phyloP scores from a whole-genome alignment of 2,797 vertebrate species.

The Tympanoctomys barrerae region DNA sequence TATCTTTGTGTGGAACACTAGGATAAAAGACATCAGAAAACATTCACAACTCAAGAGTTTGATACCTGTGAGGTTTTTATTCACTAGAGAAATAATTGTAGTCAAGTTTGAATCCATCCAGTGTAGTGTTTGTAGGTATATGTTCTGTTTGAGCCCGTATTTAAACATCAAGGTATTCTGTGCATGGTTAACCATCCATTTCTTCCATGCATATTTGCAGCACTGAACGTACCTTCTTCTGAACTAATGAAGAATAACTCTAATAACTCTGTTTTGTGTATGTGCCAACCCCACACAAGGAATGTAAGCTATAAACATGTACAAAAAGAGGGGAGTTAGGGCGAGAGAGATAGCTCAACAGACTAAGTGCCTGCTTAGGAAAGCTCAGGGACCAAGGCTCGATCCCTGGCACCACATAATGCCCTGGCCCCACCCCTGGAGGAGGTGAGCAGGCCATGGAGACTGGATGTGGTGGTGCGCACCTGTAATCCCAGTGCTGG shows the following conservation, averaged over 20 bases:
- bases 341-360: no score
- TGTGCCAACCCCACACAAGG: not conserved
- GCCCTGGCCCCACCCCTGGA: no score
- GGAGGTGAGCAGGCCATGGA: no score
- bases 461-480: no score
- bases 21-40: not conserved
- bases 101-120: not conserved
- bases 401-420: no score
- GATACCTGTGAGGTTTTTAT: constrained; percentile 5
- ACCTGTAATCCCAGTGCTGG: no score
- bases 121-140: not conserved
- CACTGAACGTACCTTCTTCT: not conserved
- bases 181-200: not conserved
- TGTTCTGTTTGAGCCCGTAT: not conserved
- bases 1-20: not conserved
- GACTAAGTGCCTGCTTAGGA: no score
- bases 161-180: constrained; percentile 24
- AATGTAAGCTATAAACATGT: not conserved
- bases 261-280: not conserved
- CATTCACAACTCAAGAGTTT: constrained; percentile 4
- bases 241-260: not conserved
- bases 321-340: not conserved
- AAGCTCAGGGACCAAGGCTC: no score
- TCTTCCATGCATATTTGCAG: not conserved
- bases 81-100: constrained; percentile 40